phyloP scores from a whole-genome alignment of 2,888 invertebrate genomes.

The Agelastica alni region DNA sequence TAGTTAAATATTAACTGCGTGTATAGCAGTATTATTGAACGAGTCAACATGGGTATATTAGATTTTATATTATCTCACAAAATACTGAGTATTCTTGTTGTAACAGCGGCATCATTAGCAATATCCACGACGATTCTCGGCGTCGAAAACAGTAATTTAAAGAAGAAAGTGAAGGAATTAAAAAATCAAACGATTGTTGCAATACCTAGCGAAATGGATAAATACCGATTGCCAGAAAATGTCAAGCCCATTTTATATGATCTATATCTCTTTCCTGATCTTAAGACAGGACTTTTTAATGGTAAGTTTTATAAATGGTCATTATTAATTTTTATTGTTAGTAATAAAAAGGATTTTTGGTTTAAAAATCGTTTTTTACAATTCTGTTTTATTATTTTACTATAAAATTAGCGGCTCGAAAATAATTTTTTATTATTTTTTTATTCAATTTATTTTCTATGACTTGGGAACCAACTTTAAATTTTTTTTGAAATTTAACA shows the following conservation, averaged over 20 bases:
- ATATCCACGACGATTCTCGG: slow-evolving; percentile 62
- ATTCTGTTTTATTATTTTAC: no score
- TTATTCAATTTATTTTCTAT: no score
- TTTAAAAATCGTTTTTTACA: no score
- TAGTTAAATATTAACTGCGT: no score
- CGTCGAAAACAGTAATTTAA: slow-evolving; percentile 52
- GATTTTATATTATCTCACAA: slow-evolving; percentile 50
- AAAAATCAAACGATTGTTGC: no score
- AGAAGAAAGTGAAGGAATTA: slow-evolving; percentile 36
- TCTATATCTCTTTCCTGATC: slow-evolving; percentile 68
- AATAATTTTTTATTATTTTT: no score
- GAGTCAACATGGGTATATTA: slow-evolving; percentile 27
- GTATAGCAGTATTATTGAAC: not conserved
- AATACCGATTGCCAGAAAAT: slow-evolving; percentile 62
- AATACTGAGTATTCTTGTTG: slow-evolving; percentile 51
- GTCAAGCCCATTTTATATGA: slow-evolving; percentile 70
- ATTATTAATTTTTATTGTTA: not conserved
- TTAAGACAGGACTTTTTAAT: slow-evolving; percentile 59
- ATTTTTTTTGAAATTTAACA: no score
- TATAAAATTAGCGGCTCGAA: no score
- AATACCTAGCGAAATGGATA: slow-evolving; percentile 44
- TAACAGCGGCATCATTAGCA: slow-evolving; percentile 55
- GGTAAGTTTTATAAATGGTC: slow-evolving; percentile 60
- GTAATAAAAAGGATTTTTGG: not conserved
- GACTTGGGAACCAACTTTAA: no score